A percentile compares a stretch with the other conserved stretches of the same genome.
Evolutionary conservation across 2,113 vertebrate genomes (phyloP).

Genomic region (Diadophis punctatus): DNA sequence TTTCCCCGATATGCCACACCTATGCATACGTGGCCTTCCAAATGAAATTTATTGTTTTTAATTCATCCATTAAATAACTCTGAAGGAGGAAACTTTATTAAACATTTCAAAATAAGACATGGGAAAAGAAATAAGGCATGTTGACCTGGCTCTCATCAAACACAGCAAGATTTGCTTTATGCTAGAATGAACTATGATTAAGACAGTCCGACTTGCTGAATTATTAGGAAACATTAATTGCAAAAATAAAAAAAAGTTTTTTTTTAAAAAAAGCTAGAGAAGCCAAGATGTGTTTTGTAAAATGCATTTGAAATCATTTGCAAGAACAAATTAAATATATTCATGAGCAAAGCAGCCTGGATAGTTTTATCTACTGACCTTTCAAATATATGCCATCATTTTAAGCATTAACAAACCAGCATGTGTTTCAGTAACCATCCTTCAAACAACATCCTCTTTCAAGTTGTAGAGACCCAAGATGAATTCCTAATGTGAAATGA

Average conservation of each 20-base stretch:
- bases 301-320: conserved; percentile 49
- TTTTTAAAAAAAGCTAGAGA: not conserved
- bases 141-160: conserved; percentile 57
- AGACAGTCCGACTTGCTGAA: conserved; percentile 35
- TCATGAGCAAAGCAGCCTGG: conserved; percentile 49
- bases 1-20: conserved; percentile 7
- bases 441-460: not conserved
- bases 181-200: conserved; percentile 62
- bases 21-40: conserved; percentile 12
- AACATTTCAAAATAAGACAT: conserved; percentile 40
- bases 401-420: conserved; percentile 16
- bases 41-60: conserved; percentile 23
- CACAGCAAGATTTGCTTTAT: conserved; percentile 60
- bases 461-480: not conserved
- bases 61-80: conserved; percentile 23
- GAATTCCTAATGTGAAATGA: not conserved
- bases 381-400: conserved; percentile 11
- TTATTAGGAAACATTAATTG: conserved; percentile 64
- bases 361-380: conserved; percentile 49
- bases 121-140: conserved; percentile 33
- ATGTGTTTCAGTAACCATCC: not conserved
- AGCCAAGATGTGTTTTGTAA: conserved; percentile 49
- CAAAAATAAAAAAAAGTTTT: not conserved
- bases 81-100: conserved; percentile 38
- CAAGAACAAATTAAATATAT: conserved; percentile 60